Base-by-base conservation (phyloP, 2,113 vertebrate species). In the Alligator sinensis region DNA sequence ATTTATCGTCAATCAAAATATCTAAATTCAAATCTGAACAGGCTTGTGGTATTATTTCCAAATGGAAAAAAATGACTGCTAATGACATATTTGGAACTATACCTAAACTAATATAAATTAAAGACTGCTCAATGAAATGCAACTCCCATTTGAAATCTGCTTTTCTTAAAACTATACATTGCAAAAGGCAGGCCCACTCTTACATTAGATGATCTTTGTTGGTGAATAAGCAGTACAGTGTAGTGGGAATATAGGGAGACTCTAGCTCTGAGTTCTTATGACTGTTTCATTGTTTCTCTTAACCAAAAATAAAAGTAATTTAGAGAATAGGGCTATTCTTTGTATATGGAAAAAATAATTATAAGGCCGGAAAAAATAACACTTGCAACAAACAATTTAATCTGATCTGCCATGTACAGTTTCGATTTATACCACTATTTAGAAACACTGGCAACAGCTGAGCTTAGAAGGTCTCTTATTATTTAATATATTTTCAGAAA, bases 341-440 rank as follows among this genome's bases (percentile, higher is more conserved):
- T 72, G 25, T 75, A 70, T 84, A 89, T 55, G 55, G 84, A 92
- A 96, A 95, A 85, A 86, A 79, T 13, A 92, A 18, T 47, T 47
- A 9, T 47, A 47, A 47, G 47, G 47, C 47, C 9, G 47, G 47
- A 47, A 47, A 47, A 47, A 47, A 47, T 47, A 47, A 47, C 13
- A 63, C 88, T 91, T 80, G 81, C 34, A 75, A 76, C 82, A 91
- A 91, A 90, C 79, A 89, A 88, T 86, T 93, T 90, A 88, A 92
- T 82, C 66, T 81, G 22, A 83, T 84, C 16, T 3, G 6, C 64
- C 84, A 88, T 83, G 70, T 93, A 90, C 63, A 93, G 79, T 72
- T 25, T 92, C 83, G 93, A 85, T 95, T 96, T 93, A 81, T 61
- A 94, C 57, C 9, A 38, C 21, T 59, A 58, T 87, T 95, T 82